Base-by-base conservation (phyloP, 1,140 invertebrate genomes). In the Drosophila chauvacae region DNA sequence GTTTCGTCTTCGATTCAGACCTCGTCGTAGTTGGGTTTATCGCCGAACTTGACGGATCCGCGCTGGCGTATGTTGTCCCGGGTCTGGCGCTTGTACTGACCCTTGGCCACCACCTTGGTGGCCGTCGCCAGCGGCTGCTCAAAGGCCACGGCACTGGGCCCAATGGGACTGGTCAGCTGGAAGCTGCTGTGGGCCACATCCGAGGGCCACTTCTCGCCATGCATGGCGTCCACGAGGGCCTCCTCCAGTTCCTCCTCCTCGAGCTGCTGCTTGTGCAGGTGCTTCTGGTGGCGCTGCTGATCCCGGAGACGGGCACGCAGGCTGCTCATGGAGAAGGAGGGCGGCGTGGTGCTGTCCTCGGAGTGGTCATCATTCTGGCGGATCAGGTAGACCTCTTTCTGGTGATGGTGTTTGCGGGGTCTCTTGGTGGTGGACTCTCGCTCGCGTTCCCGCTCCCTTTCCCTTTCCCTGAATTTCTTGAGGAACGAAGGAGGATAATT, bases 401-500 rank as follows among this genome's bases (percentile, higher is more conserved):
- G 57, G 18, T 73, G 74, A 14, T 73, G 77, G 1, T 80, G 45
- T 10, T 88, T 88, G 0, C 51, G 77, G 1, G 74, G 48, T 44
- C 62, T 60, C n/a, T 41, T 55, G 11, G 57, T 71, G 11, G 53
- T 39, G 56, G 56, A 48, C 2, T 48, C 66, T 4, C 58, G 39
- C 18, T 84, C 84, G 0, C 82, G 65, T 62, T 48, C 26, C 23
- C 23, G 23, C 23, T 23, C 66, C 9, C 53, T 2, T 1, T 47
- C 66, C 1, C 82, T 66, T 53, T 90, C 85, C 13, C 85, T 75
- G 41, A 58, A 81, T 39, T 86, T 91, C 55, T 91, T 91, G 0
- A 92, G 48, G 53, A 81, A 92, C 2, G 69, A 50, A 0, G 84
- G 33, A 0, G 91, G 91, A 81, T 92, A 92, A 30, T 92, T 92